These are phyloP conservation scores for Peromyscus maniculatus DNA, from an alignment of 2,113 vertebrate genomes.

Conservation along the genomic window DNA sequence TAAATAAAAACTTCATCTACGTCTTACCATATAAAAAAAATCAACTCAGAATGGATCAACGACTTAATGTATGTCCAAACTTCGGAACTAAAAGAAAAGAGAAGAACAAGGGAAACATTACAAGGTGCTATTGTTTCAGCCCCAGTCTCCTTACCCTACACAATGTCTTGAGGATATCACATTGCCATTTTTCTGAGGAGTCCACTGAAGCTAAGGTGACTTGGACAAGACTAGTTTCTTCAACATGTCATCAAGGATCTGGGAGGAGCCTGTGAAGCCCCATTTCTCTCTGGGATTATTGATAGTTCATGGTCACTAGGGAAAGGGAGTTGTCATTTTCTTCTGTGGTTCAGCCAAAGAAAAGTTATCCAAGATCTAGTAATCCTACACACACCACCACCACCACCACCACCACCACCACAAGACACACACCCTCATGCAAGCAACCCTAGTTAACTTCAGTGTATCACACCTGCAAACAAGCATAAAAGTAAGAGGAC, in stretches of 20 bases:
- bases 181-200: neutral
- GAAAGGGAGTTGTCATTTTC: neutral
- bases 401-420: no score
- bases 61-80: neutral
- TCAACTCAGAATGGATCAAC: neutral
- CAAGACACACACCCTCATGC: neutral
- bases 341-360: neutral
- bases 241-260: neutral
- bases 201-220: neutral
- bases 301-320: neutral
- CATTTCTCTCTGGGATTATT: neutral
- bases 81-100: neutral
- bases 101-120: neutral
- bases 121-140: neutral
- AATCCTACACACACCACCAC: neutral
- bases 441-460: neutral
- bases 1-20: neutral
- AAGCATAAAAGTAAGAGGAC: neutral
- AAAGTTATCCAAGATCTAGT: neutral
- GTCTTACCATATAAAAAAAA: neutral
- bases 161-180: neutral
- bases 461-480: neutral
- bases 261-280: neutral
- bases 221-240: neutral
- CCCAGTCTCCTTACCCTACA: no score